A percentile compares a stretch with the other conserved stretches of the same genome.
These are phyloP conservation scores for Drosophila ambigua DNA, from an alignment of 1,140 invertebrate genomes.

Conservation along the genomic window DNA sequence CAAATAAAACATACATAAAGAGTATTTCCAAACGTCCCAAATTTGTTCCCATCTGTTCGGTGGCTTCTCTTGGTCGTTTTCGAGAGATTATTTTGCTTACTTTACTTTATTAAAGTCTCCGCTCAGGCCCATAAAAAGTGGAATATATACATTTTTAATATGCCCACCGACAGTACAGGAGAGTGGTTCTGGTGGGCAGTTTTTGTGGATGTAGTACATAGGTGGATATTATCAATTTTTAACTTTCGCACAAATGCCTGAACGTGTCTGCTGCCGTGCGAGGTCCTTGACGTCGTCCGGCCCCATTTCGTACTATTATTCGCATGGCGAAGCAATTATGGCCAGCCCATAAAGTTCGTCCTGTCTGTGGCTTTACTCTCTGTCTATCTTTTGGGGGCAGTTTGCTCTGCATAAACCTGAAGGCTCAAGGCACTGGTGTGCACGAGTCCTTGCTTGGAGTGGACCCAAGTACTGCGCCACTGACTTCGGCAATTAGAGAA, in stretches of 20 bases:
- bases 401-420: constrained; percentile 21
- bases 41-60: no score
- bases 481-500: constrained; percentile 29
- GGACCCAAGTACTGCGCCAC: constrained; percentile 6
- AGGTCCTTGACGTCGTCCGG: constrained; percentile 13
- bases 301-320: constrained; percentile 36
- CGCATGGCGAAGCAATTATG: constrained; percentile 60
- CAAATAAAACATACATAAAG: no score
- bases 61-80: no score
- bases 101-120: constrained; percentile 35
- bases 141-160: constrained; percentile 23
- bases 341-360: constrained; percentile 49
- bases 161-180: constrained; percentile 6
- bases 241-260: constrained; percentile 49
- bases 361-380: constrained; percentile 30
- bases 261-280: constrained; percentile 16
- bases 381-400: constrained; percentile 16
- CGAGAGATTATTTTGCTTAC: neutral
- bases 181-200: neutral
- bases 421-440: constrained; percentile 1
- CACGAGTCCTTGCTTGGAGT: constrained; percentile 1
- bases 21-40: no score
- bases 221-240: constrained; percentile 63
- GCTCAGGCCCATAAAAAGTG: constrained; percentile 27
- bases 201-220: constrained; percentile 9